Conservation (phyloP, 1,140 invertebrate species). For the Aphelenchoides avenae region DNA sequence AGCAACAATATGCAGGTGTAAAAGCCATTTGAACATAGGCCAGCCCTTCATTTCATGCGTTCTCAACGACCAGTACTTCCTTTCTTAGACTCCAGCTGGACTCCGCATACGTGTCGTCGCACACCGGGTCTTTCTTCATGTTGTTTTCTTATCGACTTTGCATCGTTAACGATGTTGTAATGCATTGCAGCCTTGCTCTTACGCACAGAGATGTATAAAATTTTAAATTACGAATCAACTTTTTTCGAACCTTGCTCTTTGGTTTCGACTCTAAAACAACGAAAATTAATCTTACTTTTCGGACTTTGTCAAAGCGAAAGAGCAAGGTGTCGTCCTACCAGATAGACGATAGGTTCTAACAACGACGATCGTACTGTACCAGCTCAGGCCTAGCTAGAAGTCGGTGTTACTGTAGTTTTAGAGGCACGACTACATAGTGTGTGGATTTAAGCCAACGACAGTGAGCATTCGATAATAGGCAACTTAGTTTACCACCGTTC, state of each 20-base stretch:
- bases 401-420: slow-evolving; percentile 4
- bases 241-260: slow-evolving; percentile 21
- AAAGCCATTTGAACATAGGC: too few relatives aligned
- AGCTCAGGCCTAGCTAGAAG: slow-evolving; percentile 7
- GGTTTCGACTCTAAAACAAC: slow-evolving; percentile 16
- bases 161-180: background rate
- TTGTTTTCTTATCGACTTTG: slow-evolving; percentile 5
- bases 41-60: too few relatives aligned
- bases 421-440: too few relatives aligned
- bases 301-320: slow-evolving; percentile 14
- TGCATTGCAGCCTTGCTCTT: slow-evolving; percentile 20
- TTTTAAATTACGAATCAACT: slow-evolving; percentile 1
- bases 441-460: too few relatives aligned
- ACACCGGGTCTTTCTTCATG: slow-evolving; percentile 8
- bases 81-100: background rate
- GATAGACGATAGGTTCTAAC: slow-evolving; percentile 6
- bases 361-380: background rate
- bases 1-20: too few relatives aligned
- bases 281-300: slow-evolving; percentile 11
- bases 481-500: too few relatives aligned
- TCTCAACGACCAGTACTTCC: background rate
- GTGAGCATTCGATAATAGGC: too few relatives aligned
- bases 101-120: slow-evolving; percentile 2
- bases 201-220: background rate
- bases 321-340: slow-evolving; percentile 27